phyloP scores from a whole-genome alignment of 2,888 invertebrate genomes.

The Augiades crinisus region DNA sequence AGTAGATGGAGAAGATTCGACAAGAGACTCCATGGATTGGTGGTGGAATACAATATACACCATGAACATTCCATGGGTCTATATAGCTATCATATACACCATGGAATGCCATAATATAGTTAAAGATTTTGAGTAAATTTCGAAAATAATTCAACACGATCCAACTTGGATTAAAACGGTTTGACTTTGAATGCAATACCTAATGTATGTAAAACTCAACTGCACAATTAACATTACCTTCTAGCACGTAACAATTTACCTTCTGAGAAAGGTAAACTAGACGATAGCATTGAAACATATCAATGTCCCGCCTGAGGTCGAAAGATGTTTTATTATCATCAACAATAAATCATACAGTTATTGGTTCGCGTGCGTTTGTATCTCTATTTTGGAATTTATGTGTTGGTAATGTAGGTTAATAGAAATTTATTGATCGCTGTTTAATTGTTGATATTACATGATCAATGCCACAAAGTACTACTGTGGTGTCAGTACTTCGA shows the following conservation, averaged over 20 bases:
- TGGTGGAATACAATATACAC: too few relatives aligned
- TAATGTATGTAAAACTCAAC: too few relatives aligned
- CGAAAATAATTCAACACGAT: too few relatives aligned
- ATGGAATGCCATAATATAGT: too few relatives aligned
- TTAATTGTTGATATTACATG: background rate
- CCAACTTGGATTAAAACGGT: too few relatives aligned
- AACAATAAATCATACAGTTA: slow-evolving; percentile 8
- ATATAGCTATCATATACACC: too few relatives aligned
- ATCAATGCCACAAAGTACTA: background rate
- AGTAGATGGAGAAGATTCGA: too few relatives aligned
- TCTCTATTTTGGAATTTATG: background rate
- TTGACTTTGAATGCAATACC: too few relatives aligned
- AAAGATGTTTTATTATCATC: slow-evolving; percentile 6
- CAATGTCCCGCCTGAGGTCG: slow-evolving; percentile 17
- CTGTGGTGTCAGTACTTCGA: too few relatives aligned
- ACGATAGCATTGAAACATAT: slow-evolving; percentile 16
- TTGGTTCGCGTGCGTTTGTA: background rate
- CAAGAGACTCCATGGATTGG: too few relatives aligned
- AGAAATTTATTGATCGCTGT: slow-evolving; percentile 6
- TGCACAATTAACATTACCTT: background rate
- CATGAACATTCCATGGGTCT: too few relatives aligned
- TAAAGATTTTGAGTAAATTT: too few relatives aligned
- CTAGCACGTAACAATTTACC: slow-evolving; percentile 2
- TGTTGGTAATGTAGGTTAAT: slow-evolving; percentile 9
- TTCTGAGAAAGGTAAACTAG: slow-evolving; percentile 20